phyloP scores from a whole-genome alignment of 2,888 invertebrate genomes.

The Parthenolecanium corni region DNA sequence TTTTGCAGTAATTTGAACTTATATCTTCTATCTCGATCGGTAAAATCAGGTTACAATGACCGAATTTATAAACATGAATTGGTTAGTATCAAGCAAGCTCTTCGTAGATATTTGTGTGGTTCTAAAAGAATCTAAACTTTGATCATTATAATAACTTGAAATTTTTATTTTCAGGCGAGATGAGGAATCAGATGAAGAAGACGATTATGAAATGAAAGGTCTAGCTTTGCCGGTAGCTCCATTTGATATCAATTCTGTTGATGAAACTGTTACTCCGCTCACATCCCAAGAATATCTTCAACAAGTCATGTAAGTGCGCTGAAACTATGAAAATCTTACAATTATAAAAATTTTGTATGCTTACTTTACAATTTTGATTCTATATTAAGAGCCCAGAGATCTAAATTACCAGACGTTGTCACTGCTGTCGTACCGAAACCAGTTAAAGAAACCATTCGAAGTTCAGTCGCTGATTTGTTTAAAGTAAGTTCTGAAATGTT shows the following conservation, averaged over 20 bases:
- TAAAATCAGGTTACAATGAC: too few relatives aligned
- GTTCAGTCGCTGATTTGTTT: background rate
- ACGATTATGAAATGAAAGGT: constrained; percentile 19
- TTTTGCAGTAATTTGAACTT: too few relatives aligned
- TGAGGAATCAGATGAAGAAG: background rate
- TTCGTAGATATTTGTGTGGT: too few relatives aligned
- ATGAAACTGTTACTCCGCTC: constrained; percentile 4
- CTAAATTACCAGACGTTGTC: constrained; percentile 16
- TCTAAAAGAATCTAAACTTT: too few relatives aligned
- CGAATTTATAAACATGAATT: too few relatives aligned
- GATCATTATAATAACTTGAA: too few relatives aligned
- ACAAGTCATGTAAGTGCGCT: constrained; percentile 19
- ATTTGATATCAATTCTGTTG: constrained; percentile 7
- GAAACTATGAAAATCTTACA: background rate
- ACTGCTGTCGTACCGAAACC: constrained; percentile 16
- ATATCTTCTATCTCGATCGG: too few relatives aligned
- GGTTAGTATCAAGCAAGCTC: too few relatives aligned
- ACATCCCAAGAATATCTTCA: constrained; percentile 21
- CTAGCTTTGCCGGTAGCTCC: constrained; percentile 11
- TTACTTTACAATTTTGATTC: too few relatives aligned
- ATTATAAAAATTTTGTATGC: too few relatives aligned
- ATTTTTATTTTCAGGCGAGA: background rate
- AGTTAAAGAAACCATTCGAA: background rate
- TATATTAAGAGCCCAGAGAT: constrained; percentile 15
- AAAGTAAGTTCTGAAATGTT: background rate